Evolutionary conservation across 2,888 invertebrate genomes (phyloP).

Genomic region (Ectemnius lituratus): DNA sequence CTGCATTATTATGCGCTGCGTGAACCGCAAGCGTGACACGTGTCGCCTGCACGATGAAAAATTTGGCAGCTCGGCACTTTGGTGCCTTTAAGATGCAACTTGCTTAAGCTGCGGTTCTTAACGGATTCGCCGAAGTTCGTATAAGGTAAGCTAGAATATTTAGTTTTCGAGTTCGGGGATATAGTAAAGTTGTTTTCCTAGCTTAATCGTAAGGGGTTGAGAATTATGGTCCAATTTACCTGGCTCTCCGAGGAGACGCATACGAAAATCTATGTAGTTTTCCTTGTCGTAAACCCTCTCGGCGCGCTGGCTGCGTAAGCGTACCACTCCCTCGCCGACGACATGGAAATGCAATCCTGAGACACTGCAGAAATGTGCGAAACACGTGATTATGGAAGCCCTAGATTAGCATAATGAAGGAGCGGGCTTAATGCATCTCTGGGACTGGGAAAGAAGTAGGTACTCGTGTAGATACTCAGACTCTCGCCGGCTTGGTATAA

Average conservation of each 20-base stretch:
- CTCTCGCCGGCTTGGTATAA: too few relatives aligned
- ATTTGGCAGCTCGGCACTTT: conserved; percentile 21
- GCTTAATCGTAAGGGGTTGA: conserved; percentile 64
- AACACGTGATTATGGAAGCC: conserved; percentile 24
- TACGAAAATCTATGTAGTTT: conserved; percentile 96
- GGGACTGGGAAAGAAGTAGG: too few relatives aligned
- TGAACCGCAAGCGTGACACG: conserved; percentile 27
- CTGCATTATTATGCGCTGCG: conserved; percentile 38
- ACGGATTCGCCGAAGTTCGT: neutral
- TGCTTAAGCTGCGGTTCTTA: neutral
- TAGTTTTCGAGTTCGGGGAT: conserved; percentile 9
- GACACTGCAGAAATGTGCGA: conserved; percentile 69
- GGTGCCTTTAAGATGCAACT: neutral
- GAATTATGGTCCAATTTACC: conserved; percentile 71
- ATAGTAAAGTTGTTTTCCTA: conserved; percentile 34
- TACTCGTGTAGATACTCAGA: too few relatives aligned
- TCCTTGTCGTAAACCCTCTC: conserved; percentile 94
- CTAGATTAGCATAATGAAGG: neutral
- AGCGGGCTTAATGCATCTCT: neutral
- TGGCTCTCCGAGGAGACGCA: conserved; percentile 94
- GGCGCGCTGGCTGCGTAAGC: conserved; percentile 88
- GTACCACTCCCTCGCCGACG: conserved; percentile 95
- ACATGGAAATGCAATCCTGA: conserved; percentile 95
- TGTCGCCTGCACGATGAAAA: conserved; percentile 16
- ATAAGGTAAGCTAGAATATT: neutral